Conservation (phyloP, 2,888 invertebrate genomes). For the Lycaena phlaeas region DNA sequence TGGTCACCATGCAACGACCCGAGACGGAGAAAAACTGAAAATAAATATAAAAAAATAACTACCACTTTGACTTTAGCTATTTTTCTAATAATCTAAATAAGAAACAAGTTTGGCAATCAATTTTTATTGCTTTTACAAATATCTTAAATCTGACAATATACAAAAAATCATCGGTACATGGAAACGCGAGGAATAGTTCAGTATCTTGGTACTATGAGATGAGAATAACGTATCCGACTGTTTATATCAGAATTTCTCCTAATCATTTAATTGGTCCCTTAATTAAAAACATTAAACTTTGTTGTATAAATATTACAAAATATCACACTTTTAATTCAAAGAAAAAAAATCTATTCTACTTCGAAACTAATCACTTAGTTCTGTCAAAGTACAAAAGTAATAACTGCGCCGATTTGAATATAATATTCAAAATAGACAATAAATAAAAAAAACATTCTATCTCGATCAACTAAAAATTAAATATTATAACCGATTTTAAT, state of each 20-base stretch:
- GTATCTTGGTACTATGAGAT: conserved; percentile 49
- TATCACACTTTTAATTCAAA: conserved; percentile 74
- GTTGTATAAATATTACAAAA: conserved; percentile 72
- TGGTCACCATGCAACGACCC: conserved; percentile 60
- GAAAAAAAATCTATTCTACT: conserved; percentile 62
- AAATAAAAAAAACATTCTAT: conserved; percentile 68
- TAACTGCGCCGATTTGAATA: conserved; percentile 69
- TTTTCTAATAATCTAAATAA: conserved; percentile 50
- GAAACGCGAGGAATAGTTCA: conserved; percentile 41
- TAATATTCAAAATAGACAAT: conserved; percentile 65
- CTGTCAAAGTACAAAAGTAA: conserved; percentile 69
- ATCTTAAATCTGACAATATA: conserved; percentile 42
- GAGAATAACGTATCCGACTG: conserved; percentile 45
- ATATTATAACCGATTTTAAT: conserved; percentile 62
- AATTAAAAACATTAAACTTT: conserved; percentile 70
- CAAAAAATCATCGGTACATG: conserved; percentile 37
- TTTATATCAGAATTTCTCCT: conserved; percentile 67
- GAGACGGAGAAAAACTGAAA: conserved; percentile 60
- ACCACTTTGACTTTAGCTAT: conserved; percentile 49
- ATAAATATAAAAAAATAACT: conserved; percentile 30
- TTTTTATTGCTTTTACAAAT: conserved; percentile 56
- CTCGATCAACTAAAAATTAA: conserved; percentile 69
- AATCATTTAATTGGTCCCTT: conserved; percentile 72
- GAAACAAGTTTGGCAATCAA: conserved; percentile 42
- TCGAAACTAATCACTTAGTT: conserved; percentile 66